Evolutionary conservation across 2,888 invertebrate species (phyloP).

Genomic region (Megastigmus dorsalis): DNA sequence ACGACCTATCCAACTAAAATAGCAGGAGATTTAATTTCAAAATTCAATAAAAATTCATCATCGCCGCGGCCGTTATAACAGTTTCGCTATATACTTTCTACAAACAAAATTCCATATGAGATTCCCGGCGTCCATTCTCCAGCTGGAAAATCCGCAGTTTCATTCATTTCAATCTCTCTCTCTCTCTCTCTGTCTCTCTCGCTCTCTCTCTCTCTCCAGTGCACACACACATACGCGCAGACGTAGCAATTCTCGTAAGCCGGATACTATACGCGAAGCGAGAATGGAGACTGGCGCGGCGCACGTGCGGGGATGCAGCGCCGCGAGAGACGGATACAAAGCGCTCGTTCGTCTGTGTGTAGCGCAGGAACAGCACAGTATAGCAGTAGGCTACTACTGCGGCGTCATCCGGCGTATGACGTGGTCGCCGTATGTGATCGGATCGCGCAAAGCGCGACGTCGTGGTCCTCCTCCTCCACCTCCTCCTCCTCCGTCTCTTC

Average conservation of each 20-base stretch:
- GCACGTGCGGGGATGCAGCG: no score
- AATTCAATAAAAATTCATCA: conserved; percentile 4
- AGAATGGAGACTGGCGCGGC: no score
- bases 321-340: no score
- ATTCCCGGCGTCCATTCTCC: neutral
- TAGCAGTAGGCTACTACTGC: no score
- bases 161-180: conserved; percentile 28
- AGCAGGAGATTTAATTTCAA: neutral
- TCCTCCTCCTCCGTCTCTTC: no score
- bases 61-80: neutral
- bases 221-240: no score
- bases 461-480: no score
- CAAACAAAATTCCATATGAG: neutral
- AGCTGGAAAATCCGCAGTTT: conserved; percentile 14
- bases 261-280: no score
- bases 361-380: no score
- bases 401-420: neutral
- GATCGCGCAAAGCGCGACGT: conserved; percentile 34
- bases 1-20: neutral
- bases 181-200: no score
- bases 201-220: no score
- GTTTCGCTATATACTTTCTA: neutral
- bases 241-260: no score
- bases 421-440: conserved; percentile 1
- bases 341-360: conserved; percentile 21